Evolutionary conservation across 2,113 vertebrate genomes (phyloP), one percentile per base, ranked within the genome.

Genomic region (Tylochromis polylepis): DNA sequence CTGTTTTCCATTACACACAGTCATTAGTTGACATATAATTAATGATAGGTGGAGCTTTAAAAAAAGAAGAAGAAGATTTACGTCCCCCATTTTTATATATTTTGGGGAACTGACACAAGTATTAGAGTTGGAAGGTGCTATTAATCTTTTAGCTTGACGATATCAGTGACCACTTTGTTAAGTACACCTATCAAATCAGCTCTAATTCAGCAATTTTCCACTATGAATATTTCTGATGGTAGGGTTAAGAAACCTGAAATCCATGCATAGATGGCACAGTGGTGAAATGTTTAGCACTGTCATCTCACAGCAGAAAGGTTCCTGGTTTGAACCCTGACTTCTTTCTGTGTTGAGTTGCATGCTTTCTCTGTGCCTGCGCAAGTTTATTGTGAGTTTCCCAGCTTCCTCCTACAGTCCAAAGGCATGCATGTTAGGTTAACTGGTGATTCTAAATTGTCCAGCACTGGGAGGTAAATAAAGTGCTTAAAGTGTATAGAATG

Each of bases 101-200:
- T 70, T 70, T 70, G n/a, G 34, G 65, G 22, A 70, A 72, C 38
- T 6, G 65, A 72, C 65, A 43, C 36, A 70, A 43, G 14, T 72
- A 43, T 72, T 22, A 22, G 22, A 11, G 14, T 8, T 11, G 1
- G 14, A 2, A 72, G 38, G 0, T 70, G 16, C n/a, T 70, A 24
- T 70, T 70, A 0, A 70, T 70, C 38, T n/a, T 72, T 70, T 70
- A 70, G 20, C 38, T 70, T 70, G 65, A 46, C 12, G 1, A 70
- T 43, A 67, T 41, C 36, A 41, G 7, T 24, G 41, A 5, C 62
- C 62, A 24, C n/a, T 72, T 70, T 70, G 24, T 70, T 72, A 72
- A 22, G 41, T 18, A 18, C 15, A 0, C n/a, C 24, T 70, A 70
- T 72, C 0, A 24, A 72, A 72, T 11, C 67, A 72, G 67, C 38